Conservation (phyloP, 2,797 vertebrate genomes). For the Ceryle rudis region DNA sequence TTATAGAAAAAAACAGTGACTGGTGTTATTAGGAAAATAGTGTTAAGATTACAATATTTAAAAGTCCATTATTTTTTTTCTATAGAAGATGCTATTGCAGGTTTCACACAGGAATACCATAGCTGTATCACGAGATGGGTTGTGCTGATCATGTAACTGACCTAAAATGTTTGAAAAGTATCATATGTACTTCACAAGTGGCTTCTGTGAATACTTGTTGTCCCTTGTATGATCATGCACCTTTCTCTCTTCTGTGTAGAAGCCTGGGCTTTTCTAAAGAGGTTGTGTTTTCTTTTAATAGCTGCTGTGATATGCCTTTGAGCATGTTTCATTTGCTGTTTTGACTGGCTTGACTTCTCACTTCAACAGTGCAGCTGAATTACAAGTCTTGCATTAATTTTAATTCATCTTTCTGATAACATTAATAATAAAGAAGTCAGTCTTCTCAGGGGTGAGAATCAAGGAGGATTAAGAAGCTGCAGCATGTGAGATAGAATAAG, state of each 20-base stretch:
- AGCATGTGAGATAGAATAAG: neutral
- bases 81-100: neutral
- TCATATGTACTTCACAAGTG: neutral
- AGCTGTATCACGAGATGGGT: neutral
- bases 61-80: neutral
- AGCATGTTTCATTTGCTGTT: slow-evolving; percentile 54
- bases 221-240: neutral
- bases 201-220: neutral
- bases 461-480: slow-evolving; percentile 39
- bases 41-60: neutral
- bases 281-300: slow-evolving; percentile 38
- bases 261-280: slow-evolving; percentile 9
- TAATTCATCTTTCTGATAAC: slow-evolving; percentile 44
- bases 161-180: neutral
- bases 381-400: slow-evolving; percentile 54
- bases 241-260: neutral
- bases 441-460: slow-evolving; percentile 13
- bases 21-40: neutral
- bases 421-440: slow-evolving; percentile 25
- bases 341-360: slow-evolving; percentile 51
- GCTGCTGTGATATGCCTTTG: slow-evolving; percentile 30
- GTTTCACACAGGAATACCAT: neutral
- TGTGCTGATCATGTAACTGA: neutral
- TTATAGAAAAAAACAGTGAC: neutral
- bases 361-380: slow-evolving; percentile 34